phyloP scores from a whole-genome alignment of 2,797 vertebrate genomes.

The Argentina silus region DNA sequence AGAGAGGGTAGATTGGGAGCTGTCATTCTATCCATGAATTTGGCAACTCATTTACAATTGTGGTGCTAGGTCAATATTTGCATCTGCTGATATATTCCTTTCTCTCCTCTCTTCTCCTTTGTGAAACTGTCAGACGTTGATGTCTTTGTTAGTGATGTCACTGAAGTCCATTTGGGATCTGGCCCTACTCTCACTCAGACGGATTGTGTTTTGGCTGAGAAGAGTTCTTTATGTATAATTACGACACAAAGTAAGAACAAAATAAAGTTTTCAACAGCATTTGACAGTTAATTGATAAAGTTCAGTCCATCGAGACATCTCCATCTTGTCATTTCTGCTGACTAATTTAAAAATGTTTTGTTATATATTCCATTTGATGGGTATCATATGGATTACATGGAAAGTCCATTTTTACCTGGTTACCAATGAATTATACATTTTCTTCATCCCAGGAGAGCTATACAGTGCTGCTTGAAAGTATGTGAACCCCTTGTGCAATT shows the following conservation, averaged over 20 bases:
- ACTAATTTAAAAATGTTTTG: slow-evolving; percentile 47
- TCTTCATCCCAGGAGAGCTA: slow-evolving; percentile 35
- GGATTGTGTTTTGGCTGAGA: slow-evolving; percentile 18
- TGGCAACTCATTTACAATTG: slow-evolving; percentile 61
- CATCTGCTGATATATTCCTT: slow-evolving; percentile 68
- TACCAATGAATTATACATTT: slow-evolving; percentile 71
- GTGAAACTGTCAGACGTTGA: slow-evolving; percentile 69
- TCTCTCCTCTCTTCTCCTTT: slow-evolving; percentile 57
- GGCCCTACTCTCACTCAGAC: neutral
- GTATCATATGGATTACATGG: slow-evolving; percentile 64
- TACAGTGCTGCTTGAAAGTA: too few species aligned
- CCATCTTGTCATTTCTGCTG: slow-evolving; percentile 48
- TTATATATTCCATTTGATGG: slow-evolving; percentile 37
- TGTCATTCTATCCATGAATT: slow-evolving; percentile 54
- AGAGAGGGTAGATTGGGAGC: slow-evolving; percentile 58
- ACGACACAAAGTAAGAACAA: slow-evolving; percentile 20
- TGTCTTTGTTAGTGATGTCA: slow-evolving; percentile 64
- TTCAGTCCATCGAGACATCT: slow-evolving; percentile 31
- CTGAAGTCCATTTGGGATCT: slow-evolving; percentile 42
- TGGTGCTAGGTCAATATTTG: slow-evolving; percentile 73
- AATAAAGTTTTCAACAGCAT: slow-evolving; percentile 33
- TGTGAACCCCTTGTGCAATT: too few species aligned
- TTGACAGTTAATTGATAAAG: slow-evolving; percentile 50
- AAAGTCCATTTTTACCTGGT: slow-evolving; percentile 72
- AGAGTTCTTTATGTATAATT: slow-evolving; percentile 35